Conservation (phyloP, 2,797 vertebrate species). For the Poecilia picta region DNA sequence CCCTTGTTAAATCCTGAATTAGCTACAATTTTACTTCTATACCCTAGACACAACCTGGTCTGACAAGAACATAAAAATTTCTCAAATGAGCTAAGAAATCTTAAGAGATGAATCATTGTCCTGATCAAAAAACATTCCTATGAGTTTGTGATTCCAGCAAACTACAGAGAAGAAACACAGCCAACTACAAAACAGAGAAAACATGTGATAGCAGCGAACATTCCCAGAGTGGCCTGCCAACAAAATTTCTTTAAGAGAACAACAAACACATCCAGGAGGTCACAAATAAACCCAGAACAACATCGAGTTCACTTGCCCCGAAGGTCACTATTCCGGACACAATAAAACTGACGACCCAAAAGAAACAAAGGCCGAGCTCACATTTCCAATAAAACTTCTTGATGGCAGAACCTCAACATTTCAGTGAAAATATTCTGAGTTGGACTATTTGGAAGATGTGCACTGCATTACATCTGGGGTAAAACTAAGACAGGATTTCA, state of each 20-base stretch:
- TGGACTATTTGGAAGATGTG: neutral
- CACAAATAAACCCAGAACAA: neutral
- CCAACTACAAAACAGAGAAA: neutral
- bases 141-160: neutral
- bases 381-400: neutral
- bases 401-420: neutral
- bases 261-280: neutral
- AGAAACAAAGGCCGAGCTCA: neutral
- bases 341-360: neutral
- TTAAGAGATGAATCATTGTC: neutral
- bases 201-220: neutral
- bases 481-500: neutral
- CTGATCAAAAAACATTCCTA: neutral
- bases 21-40: neutral
- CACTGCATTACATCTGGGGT: neutral
- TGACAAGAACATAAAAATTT: neutral
- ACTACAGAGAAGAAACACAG: neutral
- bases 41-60: neutral
- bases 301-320: neutral
- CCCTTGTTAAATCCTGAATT: neutral
- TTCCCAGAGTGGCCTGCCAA: neutral
- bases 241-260: neutral
- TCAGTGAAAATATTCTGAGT: neutral
- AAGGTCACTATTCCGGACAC: neutral
- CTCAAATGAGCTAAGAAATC: neutral